Conservation (phyloP, 2,888 invertebrate genomes). For the Protodeltote pygarga region DNA sequence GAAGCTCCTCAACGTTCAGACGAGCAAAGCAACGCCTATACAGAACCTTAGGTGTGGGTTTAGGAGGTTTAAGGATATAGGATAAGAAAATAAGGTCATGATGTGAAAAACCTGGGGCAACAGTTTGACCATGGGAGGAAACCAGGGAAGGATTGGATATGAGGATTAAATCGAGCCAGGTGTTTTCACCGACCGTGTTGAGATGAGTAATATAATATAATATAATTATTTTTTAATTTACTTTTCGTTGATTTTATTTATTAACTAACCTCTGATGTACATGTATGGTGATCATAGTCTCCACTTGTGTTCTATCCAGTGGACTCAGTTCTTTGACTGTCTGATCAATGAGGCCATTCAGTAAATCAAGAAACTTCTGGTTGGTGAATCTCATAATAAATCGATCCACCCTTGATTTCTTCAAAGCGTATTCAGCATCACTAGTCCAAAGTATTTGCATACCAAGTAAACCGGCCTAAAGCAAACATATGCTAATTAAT, state of each 20-base stretch:
- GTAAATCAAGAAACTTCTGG: constrained; percentile 91
- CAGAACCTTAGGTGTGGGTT: not conserved
- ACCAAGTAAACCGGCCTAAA: constrained; percentile 92
- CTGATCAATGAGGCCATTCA: constrained; percentile 93
- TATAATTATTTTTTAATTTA: too few relatives aligned
- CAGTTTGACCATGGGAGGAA: not conserved
- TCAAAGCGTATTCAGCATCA: constrained; percentile 92
- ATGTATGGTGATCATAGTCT: constrained; percentile 96
- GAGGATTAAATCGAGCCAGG: not conserved
- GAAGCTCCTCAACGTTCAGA: not conserved
- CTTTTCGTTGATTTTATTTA: too few relatives aligned
- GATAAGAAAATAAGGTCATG: too few relatives aligned
- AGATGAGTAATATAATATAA: too few relatives aligned
- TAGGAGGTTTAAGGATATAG: not conserved
- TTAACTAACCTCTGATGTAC: constrained; percentile 94
- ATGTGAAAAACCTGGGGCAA: too few relatives aligned
- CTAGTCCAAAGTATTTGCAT: constrained; percentile 95
- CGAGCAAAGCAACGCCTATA: not conserved
- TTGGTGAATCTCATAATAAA: constrained; percentile 93
- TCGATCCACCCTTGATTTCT: constrained; percentile 89
- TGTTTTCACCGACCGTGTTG: not conserved
- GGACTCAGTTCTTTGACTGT: constrained; percentile 92
- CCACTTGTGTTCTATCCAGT: constrained; percentile 92
- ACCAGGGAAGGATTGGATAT: not conserved
- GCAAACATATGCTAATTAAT: not conserved